Base-by-base conservation (phyloP, 1,140 invertebrate genomes). In the Belonocnema kinseyi region DNA sequence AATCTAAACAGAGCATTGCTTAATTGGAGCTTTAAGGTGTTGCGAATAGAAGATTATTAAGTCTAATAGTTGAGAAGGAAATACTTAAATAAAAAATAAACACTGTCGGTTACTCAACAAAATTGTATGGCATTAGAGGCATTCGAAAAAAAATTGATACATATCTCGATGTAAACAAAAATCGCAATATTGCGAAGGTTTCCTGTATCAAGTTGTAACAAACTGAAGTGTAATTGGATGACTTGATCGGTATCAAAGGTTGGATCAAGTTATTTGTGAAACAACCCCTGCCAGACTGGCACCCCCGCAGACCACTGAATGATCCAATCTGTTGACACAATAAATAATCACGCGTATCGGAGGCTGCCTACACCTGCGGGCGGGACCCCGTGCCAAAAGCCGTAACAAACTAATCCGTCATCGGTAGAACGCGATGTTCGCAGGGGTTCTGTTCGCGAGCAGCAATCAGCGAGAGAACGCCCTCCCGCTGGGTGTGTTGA, bases 311-410 rank as follows among this genome's bases (percentile, higher is more conserved):
- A 75, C 75, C 81, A 76, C 80, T 88, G 83, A 86, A 86, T 88
- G 86, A 89, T 89, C 87, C 85, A 88, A 88, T 90, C 86, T 86
- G 75, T 54, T 79, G 76, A 80, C 77, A 86, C 82, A 87, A 85
- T 87, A 86, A 88, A 85, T 87, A 88, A 87, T 87, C 85, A 83
- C 80, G 81, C 82, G 77, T 87, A 87, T 87, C 85, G 78, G 72
- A 73, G 40, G 40, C 58, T 51, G 52, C 75, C 80, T 82, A 81
- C n/a, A 14, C 83, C 82, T 83, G 82, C 75, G 26, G 72, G 16
- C 54, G 46, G 40, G n/a, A 70, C 72, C 73, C 72, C 71, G 77
- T 74, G 76, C 75, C 83, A 82, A 85, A 87, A 85, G 79, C 83
- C 83, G 81, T 86, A 87, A 84, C 84, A 73, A 84, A 85, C 83